Conservation (phyloP, 2,888 invertebrate genomes). For the Drosophila stalkeri region DNA sequence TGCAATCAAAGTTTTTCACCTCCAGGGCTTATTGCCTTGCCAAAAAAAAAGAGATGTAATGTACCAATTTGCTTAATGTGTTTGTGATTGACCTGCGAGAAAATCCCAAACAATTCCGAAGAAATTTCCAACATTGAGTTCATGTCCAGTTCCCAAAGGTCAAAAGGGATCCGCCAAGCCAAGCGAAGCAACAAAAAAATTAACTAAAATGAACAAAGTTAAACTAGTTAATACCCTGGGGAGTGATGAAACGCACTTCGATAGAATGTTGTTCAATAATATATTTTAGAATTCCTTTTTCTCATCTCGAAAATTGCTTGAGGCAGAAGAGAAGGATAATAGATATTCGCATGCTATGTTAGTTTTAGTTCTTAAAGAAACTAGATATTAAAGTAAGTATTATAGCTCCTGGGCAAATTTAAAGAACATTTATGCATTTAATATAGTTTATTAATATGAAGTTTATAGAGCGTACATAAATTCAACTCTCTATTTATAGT, state of each 20-base stretch:
- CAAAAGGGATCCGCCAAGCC: conserved; percentile 28
- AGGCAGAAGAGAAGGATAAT: neutral
- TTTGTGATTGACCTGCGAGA: conserved; percentile 66
- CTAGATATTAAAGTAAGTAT: too few relatives aligned
- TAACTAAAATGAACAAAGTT: conserved; percentile 5
- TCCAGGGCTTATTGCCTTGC: conserved; percentile 58
- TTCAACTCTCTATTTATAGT: neutral
- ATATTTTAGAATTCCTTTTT: neutral
- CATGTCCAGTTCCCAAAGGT: conserved; percentile 24
- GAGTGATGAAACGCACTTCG: neutral
- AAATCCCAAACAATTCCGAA: conserved; percentile 13
- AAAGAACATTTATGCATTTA: too few relatives aligned
- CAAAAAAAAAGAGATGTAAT: conserved; percentile 34
- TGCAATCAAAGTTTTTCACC: conserved; percentile 72
- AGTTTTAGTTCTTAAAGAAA: neutral
- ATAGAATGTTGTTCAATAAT: neutral
- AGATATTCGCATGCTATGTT: neutral
- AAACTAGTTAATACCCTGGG: conserved; percentile 22
- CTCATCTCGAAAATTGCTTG: neutral
- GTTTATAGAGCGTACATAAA: too few relatives aligned
- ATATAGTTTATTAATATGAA: too few relatives aligned
- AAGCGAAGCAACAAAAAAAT: conserved; percentile 9
- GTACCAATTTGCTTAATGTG: conserved; percentile 74
- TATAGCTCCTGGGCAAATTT: too few relatives aligned
- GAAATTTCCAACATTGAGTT: conserved; percentile 24